Percentiles rank a stretch among this genome's conserved stretches.
Conservation (phyloP, 2,797 vertebrate genomes). For the Myotis daubentonii region DNA sequence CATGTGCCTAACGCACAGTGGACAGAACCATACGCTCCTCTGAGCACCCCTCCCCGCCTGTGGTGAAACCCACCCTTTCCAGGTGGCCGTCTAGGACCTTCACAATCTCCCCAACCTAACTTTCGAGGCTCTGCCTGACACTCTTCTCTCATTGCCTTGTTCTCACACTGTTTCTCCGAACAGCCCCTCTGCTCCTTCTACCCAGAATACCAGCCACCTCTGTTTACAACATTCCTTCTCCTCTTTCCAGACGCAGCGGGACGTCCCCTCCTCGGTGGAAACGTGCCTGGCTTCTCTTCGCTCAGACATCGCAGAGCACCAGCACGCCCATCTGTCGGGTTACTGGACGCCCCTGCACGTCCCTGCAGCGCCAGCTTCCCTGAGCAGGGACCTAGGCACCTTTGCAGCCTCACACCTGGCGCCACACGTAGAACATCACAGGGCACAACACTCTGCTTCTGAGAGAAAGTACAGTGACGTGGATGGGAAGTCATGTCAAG, state of each 20-base stretch:
- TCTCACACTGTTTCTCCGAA: neutral
- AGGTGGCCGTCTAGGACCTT: neutral
- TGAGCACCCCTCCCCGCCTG: neutral
- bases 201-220: neutral
- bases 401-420: neutral
- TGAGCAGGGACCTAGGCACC: neutral
- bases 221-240: neutral
- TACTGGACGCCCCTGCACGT: neutral
- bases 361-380: neutral
- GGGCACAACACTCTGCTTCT: neutral
- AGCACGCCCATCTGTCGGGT: neutral
- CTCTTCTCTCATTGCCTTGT: neutral
- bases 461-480: constrained; percentile 23
- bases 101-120: neutral
- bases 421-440: neutral
- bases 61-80: neutral
- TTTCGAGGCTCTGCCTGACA: neutral
- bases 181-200: neutral
- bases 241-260: neutral
- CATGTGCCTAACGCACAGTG: neutral
- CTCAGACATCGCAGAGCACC: neutral
- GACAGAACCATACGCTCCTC: neutral
- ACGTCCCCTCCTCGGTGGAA: neutral
- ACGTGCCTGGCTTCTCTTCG: neutral
- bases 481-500: constrained; percentile 8